Conservation (phyloP, 2,888 invertebrate species). For the Pseudolycoriella hygida region DNA sequence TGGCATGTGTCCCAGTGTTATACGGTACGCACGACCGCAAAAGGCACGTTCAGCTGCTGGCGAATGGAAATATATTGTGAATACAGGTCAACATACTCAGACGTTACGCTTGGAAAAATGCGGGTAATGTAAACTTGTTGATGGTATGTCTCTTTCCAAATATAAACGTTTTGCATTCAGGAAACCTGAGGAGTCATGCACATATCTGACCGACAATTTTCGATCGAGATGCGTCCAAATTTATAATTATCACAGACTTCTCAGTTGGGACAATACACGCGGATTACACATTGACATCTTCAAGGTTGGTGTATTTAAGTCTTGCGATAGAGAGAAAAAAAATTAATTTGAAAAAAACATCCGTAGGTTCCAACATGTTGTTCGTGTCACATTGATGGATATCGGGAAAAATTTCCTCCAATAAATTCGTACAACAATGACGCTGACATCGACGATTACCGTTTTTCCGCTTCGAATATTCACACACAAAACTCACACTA, state of each 20-base stretch:
- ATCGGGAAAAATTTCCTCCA: slow-evolving; percentile 49
- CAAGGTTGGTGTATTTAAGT: no score
- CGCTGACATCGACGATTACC: slow-evolving; percentile 25
- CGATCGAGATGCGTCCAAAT: slow-evolving; percentile 68
- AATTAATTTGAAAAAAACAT: neutral
- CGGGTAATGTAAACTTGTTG: slow-evolving; percentile 35
- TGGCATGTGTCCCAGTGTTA: slow-evolving; percentile 61
- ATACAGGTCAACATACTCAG: slow-evolving; percentile 70
- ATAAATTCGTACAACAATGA: slow-evolving; percentile 9
- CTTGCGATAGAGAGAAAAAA: no score
- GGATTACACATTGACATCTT: slow-evolving; percentile 73
- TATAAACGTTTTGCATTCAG: slow-evolving; percentile 29
- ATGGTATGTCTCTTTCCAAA: neutral
- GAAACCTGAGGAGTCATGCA: slow-evolving; percentile 55
- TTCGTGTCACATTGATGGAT: slow-evolving; percentile 65
- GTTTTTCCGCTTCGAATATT: slow-evolving; percentile 7
- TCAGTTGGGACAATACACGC: slow-evolving; percentile 65
- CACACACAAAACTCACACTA: neutral
- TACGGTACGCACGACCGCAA: slow-evolving; percentile 64
- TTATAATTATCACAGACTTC: slow-evolving; percentile 62
- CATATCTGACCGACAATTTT: slow-evolving; percentile 60
- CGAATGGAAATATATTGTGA: slow-evolving; percentile 73
- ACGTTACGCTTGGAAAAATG: slow-evolving; percentile 67
- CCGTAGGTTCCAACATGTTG: slow-evolving; percentile 58
- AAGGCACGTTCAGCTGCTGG: slow-evolving; percentile 63